Evolutionary conservation across 2,797 vertebrate genomes (phyloP).

Genomic region (Margarornis squamiger): DNA sequence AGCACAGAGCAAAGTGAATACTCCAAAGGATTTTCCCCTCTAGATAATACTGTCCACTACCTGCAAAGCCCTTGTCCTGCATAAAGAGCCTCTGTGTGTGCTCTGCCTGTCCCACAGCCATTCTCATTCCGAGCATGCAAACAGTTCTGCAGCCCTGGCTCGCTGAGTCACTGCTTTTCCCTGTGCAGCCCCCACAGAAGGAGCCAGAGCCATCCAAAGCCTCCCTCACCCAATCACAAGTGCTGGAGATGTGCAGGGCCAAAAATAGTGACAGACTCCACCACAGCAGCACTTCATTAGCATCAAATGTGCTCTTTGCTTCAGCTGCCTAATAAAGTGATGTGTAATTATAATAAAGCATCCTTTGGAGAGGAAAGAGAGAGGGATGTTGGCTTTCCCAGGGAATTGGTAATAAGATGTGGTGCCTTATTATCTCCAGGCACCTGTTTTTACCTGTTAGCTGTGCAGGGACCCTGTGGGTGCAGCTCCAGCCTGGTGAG

Average conservation of each 20-base stretch:
- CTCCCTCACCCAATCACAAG: constrained; percentile 45
- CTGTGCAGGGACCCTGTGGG: not conserved
- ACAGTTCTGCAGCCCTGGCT: constrained; percentile 24
- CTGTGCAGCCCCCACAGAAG: constrained; percentile 58
- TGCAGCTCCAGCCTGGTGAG: not conserved
- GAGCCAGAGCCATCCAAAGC: constrained; percentile 46
- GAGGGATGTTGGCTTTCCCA: constrained; percentile 27
- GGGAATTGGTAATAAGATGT: constrained; percentile 7
- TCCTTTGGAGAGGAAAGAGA: constrained; percentile 42
- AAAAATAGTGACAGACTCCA: constrained; percentile 62
- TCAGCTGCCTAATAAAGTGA: constrained; percentile 58
- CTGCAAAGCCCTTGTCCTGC: not conserved
- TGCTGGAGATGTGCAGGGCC: constrained; percentile 55
- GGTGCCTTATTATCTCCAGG: not conserved
- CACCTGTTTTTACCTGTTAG: not conserved
- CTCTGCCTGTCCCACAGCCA: constrained; percentile 4
- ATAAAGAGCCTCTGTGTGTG: constrained; percentile 39
- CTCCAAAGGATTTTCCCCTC: not conserved
- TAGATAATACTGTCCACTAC: not conserved
- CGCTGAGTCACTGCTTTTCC: constrained; percentile 66
- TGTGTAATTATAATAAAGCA: constrained; percentile 54
- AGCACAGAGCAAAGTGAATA: not conserved
- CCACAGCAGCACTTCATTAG: constrained; percentile 60
- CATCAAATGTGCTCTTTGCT: constrained; percentile 51
- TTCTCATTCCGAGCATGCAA: constrained; percentile 38